Evolutionary conservation across 2,113 vertebrate genomes (phyloP).

Genomic region (Corythaeola cristata): DNA sequence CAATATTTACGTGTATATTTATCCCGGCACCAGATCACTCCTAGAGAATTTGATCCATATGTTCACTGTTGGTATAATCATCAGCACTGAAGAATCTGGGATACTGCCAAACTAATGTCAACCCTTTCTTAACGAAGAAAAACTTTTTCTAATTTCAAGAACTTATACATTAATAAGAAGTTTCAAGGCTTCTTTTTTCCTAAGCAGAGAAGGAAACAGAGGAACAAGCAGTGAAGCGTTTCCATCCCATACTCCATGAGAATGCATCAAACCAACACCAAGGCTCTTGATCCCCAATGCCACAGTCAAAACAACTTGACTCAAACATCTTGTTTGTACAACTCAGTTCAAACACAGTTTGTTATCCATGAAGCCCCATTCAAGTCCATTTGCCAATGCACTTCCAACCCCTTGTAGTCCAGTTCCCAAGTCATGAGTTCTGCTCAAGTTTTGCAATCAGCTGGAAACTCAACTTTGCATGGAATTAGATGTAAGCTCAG

Average conservation of each 20-base stretch:
- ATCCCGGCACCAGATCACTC: neutral
- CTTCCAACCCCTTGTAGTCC: neutral
- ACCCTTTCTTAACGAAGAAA: neutral
- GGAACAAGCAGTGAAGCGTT: neutral
- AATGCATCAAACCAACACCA: neutral
- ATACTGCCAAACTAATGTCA: neutral
- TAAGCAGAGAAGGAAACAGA: neutral
- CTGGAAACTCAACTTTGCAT: neutral
- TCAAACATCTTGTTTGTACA: neutral
- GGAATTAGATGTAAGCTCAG: neutral
- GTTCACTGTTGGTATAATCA: neutral
- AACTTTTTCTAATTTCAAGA: neutral
- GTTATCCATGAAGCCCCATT: neutral
- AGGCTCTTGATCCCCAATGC: neutral
- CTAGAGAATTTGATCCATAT: neutral
- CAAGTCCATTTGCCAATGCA: neutral
- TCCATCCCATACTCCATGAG: neutral
- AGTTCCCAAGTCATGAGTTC: neutral
- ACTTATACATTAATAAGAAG: neutral
- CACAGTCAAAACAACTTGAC: neutral
- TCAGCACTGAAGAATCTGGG: neutral
- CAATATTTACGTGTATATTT: neutral
- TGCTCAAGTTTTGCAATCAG: neutral
- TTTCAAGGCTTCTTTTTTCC: neutral
- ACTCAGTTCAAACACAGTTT: neutral